Conservation (phyloP, 2,888 invertebrate genomes). For the Xanthia togata region DNA sequence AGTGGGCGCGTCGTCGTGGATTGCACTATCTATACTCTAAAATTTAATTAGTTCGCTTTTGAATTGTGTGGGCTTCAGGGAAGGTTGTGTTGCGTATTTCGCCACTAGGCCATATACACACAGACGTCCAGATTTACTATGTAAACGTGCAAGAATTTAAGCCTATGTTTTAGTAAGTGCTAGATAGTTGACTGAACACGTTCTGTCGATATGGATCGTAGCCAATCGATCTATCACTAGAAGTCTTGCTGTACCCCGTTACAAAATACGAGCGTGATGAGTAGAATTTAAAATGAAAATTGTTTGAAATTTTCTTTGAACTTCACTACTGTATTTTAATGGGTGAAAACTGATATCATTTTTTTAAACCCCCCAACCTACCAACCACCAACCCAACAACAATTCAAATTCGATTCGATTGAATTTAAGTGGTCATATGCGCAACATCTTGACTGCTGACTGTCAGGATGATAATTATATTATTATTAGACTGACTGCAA, state of each 20-base stretch:
- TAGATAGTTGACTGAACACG: slow-evolving; percentile 1
- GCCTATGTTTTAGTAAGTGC: not conserved
- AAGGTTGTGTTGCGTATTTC: not conserved
- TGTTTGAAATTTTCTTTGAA: not conserved
- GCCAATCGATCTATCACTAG: slow-evolving; percentile 29
- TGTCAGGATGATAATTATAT: too few relatives aligned
- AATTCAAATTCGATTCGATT: too few relatives aligned
- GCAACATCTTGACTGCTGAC: too few relatives aligned
- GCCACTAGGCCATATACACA: not conserved
- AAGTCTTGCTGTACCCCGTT: slow-evolving; percentile 7
- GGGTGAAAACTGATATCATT: too few relatives aligned
- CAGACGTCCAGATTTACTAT: not conserved
- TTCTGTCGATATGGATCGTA: not conserved
- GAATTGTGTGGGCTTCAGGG: not conserved
- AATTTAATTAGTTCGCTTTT: not conserved
- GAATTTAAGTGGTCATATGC: too few relatives aligned
- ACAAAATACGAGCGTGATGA: slow-evolving; percentile 11
- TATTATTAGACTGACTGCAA: too few relatives aligned
- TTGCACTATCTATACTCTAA: too few relatives aligned
- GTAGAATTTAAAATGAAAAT: slow-evolving; percentile 9
- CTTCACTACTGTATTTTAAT: not conserved
- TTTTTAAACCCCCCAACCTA: too few relatives aligned
- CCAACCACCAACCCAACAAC: too few relatives aligned
- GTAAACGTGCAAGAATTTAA: slow-evolving; percentile 12
- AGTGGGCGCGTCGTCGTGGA: too few relatives aligned